A percentile compares a stretch with the other conserved stretches of the same genome.
Conservation (phyloP, 2,888 invertebrate genomes). For the Diachrysia chrysitis region DNA sequence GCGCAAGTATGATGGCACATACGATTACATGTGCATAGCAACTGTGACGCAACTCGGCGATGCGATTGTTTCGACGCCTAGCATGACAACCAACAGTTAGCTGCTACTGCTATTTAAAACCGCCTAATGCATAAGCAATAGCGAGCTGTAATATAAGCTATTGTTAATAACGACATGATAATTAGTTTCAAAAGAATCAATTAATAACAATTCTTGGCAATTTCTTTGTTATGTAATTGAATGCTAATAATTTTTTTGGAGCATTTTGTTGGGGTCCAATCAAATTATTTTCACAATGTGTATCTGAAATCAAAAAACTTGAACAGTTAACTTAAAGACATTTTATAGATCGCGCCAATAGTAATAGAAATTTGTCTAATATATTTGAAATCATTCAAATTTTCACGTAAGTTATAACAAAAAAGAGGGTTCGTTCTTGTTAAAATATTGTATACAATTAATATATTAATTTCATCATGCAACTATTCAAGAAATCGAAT, state of each 20-base stretch:
- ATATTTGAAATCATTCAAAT: too few species aligned
- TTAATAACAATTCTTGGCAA: conserved; percentile 2
- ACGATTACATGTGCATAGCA: conserved; percentile 43
- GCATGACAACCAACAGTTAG: conserved; percentile 61
- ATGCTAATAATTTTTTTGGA: neutral
- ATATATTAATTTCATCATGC: too few species aligned
- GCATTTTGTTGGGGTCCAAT: neutral
- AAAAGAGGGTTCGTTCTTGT: too few species aligned
- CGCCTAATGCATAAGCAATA: conserved; percentile 9
- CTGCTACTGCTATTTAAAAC: conserved; percentile 22
- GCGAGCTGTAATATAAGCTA: conserved; percentile 5
- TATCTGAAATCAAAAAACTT: too few species aligned
- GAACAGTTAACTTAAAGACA: too few species aligned
- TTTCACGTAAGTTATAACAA: too few species aligned
- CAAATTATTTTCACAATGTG: neutral
- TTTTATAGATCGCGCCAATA: too few species aligned
- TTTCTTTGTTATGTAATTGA: neutral
- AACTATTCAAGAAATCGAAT: too few species aligned
- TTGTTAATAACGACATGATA: neutral
- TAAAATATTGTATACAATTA: too few species aligned
- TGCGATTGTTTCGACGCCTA: conserved; percentile 60
- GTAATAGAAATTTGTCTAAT: too few species aligned
- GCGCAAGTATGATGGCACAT: conserved; percentile 16
- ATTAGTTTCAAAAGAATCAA: neutral
- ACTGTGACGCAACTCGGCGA: conserved; percentile 52